Conservation (phyloP, 2,888 invertebrate genomes). For the Amphipyra tragopoginis region DNA sequence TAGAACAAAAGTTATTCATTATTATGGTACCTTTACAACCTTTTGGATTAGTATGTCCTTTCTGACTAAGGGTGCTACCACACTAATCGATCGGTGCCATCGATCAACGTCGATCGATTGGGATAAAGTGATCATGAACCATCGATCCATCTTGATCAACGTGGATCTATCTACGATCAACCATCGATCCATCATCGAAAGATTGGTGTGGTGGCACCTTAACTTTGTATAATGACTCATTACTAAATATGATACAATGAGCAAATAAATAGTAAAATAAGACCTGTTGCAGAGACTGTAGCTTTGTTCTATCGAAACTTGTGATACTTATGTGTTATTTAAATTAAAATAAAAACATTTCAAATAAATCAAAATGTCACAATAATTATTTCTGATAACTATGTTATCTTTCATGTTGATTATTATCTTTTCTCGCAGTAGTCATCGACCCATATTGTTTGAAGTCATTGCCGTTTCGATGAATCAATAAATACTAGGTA, state of each 20-base stretch:
- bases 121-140: no score
- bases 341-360: slow-evolving; percentile 6
- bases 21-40: no score
- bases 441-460: slow-evolving; percentile 1
- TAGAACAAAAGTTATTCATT: no score
- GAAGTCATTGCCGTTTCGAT: neutral
- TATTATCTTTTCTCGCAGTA: neutral
- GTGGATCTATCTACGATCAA: no score
- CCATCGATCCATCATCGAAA: no score
- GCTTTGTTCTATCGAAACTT: slow-evolving; percentile 17
- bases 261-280: neutral
- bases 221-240: neutral
- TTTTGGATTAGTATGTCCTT: no score
- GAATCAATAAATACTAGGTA: slow-evolving; percentile 3
- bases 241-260: slow-evolving; percentile 17
- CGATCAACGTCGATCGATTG: no score
- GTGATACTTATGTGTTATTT: neutral
- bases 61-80: no score
- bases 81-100: no score
- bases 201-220: no score
- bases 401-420: slow-evolving; percentile 5
- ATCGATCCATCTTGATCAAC: no score
- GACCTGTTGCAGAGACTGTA: slow-evolving; percentile 31
- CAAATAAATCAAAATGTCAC: neutral
- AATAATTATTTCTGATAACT: neutral